Base-by-base conservation (phyloP, 2,113 vertebrate genomes). In the Vulpes ferrilata region DNA sequence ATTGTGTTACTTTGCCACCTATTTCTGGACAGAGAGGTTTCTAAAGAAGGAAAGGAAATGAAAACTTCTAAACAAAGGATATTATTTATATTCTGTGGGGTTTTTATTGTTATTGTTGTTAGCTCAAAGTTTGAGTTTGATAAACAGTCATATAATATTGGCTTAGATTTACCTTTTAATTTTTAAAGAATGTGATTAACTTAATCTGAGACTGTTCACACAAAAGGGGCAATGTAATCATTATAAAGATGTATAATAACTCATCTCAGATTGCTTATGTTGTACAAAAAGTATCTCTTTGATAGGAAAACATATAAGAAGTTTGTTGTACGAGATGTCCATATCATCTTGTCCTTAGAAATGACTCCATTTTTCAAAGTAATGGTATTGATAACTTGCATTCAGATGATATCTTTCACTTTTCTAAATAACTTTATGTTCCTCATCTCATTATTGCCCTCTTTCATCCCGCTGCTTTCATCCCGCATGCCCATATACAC, bases 361-460 rank as follows among this genome's bases (percentile, higher is more conserved):
- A 73, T 73, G 38, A 4, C 25, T 96, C 22, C 84, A 19, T 38
- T 97, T 95, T 80, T 80, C 0, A 90, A 92, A 90, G 8, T 78
- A 43, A 69, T 92, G 9, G 59, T 74, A 71, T 2, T 38, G 32
- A 69, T 88, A 81, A 38, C 22, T 73, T 55, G n/a, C 1, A 60
- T 32, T n/a, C 12, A 62, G 15, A 48, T 71, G 32, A 87, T 51
- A 83, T 11, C 11, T 91, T 83, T 43, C 55, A 65, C 11, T 97
- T 98, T 97, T 78, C 22, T 64, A 86, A 96, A 67, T 74, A 74
- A 35, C 55, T 86, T 93, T 93, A 30, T 65, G 17, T 80, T 78
- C 25, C 9, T 32, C 15, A 79, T 23, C 43, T 95, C 23, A 35
- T 17, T 62, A 13, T 87, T 74, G 95, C 11, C 8, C 13, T 27